Evolutionary conservation across 2,888 invertebrate genomes (phyloP).

Genomic region (Drosophila recens): DNA sequence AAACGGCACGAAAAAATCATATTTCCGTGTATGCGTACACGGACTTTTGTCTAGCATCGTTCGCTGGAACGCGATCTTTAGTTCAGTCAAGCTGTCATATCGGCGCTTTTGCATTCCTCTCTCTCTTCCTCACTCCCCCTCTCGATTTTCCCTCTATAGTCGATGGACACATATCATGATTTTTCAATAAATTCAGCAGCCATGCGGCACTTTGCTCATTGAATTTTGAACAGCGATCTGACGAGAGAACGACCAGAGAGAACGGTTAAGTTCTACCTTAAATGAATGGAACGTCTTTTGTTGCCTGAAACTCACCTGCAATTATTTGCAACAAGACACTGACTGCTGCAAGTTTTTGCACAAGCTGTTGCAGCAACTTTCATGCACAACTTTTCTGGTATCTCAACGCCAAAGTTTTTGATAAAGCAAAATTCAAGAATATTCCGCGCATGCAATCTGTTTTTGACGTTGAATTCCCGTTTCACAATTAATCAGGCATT

Average conservation of each 20-base stretch:
- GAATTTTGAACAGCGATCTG: constrained; percentile 66
- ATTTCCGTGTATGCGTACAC: constrained; percentile 58
- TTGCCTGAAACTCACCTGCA: constrained; percentile 5
- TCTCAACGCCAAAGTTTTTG: constrained; percentile 6
- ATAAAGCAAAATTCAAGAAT: constrained; percentile 6
- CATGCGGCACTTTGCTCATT: constrained; percentile 75
- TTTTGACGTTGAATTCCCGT: neutral
- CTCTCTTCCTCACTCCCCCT: neutral
- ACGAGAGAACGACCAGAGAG: neutral
- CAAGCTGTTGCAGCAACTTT: constrained; percentile 15
- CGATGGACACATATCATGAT: constrained; percentile 77
- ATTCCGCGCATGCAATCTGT: neutral
- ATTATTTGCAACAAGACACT: neutral
- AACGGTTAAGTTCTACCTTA: neutral
- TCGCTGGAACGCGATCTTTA: constrained; percentile 64
- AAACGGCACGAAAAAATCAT: constrained; percentile 68
- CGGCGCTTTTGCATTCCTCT: constrained; percentile 72
- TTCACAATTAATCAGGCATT: neutral
- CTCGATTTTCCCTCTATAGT: neutral
- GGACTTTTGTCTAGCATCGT: constrained; percentile 70
- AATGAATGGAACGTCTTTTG: constrained; percentile 1
- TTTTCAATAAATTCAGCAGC: constrained; percentile 77
- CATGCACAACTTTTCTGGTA: constrained; percentile 5
- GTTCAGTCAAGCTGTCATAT: constrained; percentile 81
- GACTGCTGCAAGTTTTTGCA: constrained; percentile 11